Conservation (phyloP, 1,140 invertebrate genomes). For the Spodoptera litura region DNA sequence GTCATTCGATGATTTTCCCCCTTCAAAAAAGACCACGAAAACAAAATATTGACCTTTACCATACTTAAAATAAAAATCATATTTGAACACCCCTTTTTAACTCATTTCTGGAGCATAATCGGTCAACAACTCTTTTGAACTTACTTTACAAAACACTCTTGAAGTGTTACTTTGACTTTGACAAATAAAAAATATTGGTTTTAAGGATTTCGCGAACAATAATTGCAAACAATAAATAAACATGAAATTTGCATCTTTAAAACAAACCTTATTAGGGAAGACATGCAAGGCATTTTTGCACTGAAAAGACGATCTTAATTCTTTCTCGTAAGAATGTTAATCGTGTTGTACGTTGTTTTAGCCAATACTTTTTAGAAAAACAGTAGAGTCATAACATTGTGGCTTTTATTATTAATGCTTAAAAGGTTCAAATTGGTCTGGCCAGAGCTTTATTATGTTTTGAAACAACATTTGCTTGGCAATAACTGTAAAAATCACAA, state of each 20-base stretch:
- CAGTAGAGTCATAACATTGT: no score
- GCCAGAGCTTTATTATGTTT: no score
- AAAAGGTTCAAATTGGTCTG: no score
- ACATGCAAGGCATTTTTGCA: neutral
- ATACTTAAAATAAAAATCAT: no score
- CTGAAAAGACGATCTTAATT: neutral
- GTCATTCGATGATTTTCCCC: no score
- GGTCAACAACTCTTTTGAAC: neutral
- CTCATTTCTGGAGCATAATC: neutral
- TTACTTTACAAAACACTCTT: neutral
- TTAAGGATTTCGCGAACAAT: constrained; percentile 41
- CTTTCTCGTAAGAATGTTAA: neutral
- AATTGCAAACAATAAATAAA: constrained; percentile 23
- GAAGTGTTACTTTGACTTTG: neutral
- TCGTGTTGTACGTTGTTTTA: neutral
- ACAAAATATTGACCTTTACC: no score
- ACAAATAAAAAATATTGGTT: constrained; percentile 34
- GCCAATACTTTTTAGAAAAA: no score
- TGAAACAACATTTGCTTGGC: no score
- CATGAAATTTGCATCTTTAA: constrained; percentile 35
- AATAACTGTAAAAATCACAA: no score
- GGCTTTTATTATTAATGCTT: no score
- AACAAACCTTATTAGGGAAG: neutral
- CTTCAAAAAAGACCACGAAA: no score
- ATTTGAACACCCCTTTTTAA: neutral